Conservation (phyloP, 2,888 invertebrate genomes). For the Plagiodera versicolora region DNA sequence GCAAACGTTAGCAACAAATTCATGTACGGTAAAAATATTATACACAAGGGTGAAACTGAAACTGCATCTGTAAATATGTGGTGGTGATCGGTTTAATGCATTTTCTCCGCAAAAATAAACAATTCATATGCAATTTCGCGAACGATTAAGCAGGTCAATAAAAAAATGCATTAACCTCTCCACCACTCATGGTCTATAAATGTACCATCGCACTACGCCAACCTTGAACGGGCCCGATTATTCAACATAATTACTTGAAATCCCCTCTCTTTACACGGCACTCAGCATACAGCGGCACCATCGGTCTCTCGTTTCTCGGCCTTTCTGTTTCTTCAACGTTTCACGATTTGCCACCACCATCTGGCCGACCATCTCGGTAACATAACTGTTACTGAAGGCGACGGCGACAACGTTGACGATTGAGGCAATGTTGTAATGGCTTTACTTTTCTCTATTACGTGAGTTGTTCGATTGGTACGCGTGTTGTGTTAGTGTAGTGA, state of each 20-base stretch:
- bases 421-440: background rate
- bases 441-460: background rate
- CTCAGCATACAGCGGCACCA: conserved; percentile 9
- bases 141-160: too few species aligned
- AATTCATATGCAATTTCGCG: too few species aligned
- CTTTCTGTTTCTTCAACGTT: conserved; percentile 30
- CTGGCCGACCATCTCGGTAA: conserved; percentile 22
- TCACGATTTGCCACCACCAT: conserved; percentile 13
- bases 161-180: background rate
- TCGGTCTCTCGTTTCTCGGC: conserved; percentile 23
- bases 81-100: too few species aligned
- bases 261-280: conserved; percentile 21
- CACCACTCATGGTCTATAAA: background rate
- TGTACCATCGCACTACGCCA: conserved; percentile 8
- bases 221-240: conserved; percentile 23
- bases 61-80: too few species aligned
- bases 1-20: too few species aligned
- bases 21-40: too few species aligned
- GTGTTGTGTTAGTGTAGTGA: background rate
- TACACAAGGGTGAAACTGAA: too few species aligned
- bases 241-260: conserved; percentile 25
- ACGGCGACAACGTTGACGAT: background rate
- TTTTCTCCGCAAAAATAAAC: too few species aligned
- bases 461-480: background rate
- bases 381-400: conserved; percentile 18